Evolutionary conservation across 2,113 vertebrate genomes (phyloP).

Genomic region (Halcyon malimbica): DNA sequence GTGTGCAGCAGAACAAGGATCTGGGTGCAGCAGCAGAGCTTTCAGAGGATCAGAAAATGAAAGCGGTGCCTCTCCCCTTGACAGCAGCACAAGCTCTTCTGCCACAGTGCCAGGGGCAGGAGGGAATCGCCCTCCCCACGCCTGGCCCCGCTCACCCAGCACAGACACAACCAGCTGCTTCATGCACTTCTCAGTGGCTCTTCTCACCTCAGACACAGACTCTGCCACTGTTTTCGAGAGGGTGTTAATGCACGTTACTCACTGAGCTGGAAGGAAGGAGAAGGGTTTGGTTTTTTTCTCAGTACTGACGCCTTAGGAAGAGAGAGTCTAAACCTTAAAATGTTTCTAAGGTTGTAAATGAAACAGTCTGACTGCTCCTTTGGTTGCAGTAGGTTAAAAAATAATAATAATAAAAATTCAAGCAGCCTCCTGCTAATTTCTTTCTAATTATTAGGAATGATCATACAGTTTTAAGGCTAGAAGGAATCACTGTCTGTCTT

Average conservation of each 20-base stretch:
- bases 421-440: background rate
- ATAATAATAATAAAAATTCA: background rate
- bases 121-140: background rate
- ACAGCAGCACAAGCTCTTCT: background rate
- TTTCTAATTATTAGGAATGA: background rate
- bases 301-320: background rate
- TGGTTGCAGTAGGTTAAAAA: background rate
- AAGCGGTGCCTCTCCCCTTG: background rate
- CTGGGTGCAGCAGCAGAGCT: background rate
- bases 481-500: background rate
- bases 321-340: background rate
- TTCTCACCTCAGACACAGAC: background rate
- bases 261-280: background rate
- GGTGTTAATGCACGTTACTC: background rate
- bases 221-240: background rate
- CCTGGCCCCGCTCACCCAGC: background rate
- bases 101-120: background rate
- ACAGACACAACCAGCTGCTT: background rate
- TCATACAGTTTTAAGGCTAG: background rate
- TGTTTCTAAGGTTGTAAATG: background rate
- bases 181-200: background rate
- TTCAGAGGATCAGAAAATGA: background rate
- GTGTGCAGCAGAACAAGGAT: accelerated
- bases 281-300: background rate
- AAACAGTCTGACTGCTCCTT: background rate